Conservation (phyloP, 1,140 invertebrate genomes). For the Macrosteles quadrilineatus region DNA sequence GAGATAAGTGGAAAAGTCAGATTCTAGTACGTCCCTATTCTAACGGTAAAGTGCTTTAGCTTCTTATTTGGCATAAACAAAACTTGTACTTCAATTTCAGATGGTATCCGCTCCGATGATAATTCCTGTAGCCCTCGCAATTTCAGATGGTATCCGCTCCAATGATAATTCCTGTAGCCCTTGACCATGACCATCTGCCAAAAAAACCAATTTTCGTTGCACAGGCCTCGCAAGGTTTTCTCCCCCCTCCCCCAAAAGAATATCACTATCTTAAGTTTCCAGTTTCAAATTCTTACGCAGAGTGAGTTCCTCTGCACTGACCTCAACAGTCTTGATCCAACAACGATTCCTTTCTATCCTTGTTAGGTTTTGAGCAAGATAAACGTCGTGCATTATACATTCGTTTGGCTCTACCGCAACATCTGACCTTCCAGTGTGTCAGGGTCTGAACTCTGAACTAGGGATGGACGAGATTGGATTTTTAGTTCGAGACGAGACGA, state of each 20-base stretch:
- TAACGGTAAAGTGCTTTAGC: background rate
- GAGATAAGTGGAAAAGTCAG: too few relatives aligned
- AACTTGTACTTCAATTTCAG: background rate
- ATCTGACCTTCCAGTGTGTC: background rate
- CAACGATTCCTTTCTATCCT: background rate
- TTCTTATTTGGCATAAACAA: background rate
- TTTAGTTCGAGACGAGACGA: too few relatives aligned
- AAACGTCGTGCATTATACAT: background rate
- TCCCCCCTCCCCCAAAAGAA: too few relatives aligned
- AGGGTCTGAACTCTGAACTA: too few relatives aligned
- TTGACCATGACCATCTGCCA: background rate
- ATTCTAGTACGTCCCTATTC: background rate
- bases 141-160: background rate
- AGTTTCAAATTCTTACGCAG: too few relatives aligned
- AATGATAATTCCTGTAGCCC: background rate
- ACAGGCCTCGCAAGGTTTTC: too few relatives aligned
- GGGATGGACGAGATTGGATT: too few relatives aligned
- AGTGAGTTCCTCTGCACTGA: too few relatives aligned
- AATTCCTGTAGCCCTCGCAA: background rate
- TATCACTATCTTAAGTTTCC: too few relatives aligned
- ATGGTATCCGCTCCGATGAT: background rate
- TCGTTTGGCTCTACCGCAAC: background rate
- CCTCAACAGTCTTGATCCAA: background rate
- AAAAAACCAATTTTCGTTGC: background rate
- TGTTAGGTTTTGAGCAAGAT: background rate